A percentile compares a stretch with the other conserved stretches of the same genome.
These are phyloP conservation scores for Dasypolia templi DNA, from an alignment of 2,888 invertebrate genomes.

Conservation along the genomic window DNA sequence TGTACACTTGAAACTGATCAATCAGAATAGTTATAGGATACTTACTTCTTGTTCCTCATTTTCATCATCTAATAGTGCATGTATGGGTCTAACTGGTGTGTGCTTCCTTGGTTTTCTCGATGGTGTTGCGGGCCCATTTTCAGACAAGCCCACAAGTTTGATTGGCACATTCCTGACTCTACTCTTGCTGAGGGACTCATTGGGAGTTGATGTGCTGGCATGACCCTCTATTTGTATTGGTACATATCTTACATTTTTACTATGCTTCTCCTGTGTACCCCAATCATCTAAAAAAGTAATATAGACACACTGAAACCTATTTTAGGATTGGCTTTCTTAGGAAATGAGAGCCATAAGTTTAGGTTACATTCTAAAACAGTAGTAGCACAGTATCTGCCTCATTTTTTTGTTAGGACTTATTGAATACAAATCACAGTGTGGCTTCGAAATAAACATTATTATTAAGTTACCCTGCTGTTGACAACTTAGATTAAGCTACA, in stretches of 20 bases:
- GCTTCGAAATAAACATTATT: background rate
- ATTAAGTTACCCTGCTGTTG: constrained; percentile 36
- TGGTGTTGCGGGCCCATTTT: constrained; percentile 77
- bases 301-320: background rate
- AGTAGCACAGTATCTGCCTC: background rate
- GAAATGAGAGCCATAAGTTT: background rate
- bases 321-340: background rate
- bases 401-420: background rate
- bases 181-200: constrained; percentile 69
- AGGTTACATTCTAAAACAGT: background rate
- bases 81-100: constrained; percentile 78
- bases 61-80: constrained; percentile 81
- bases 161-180: constrained; percentile 77
- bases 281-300: constrained; percentile 74
- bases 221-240: constrained; percentile 85
- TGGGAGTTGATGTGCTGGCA: constrained; percentile 88
- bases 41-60: constrained; percentile 81
- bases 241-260: constrained; percentile 82
- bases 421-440: background rate
- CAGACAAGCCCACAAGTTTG: constrained; percentile 74
- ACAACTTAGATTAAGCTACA: background rate
- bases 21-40: background rate
- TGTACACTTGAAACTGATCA: background rate
- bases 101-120: constrained; percentile 78
- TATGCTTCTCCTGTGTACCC: constrained; percentile 72